Base-by-base conservation (phyloP, 1,140 invertebrate genomes). In the Drosophila pseudoananassae region DNA sequence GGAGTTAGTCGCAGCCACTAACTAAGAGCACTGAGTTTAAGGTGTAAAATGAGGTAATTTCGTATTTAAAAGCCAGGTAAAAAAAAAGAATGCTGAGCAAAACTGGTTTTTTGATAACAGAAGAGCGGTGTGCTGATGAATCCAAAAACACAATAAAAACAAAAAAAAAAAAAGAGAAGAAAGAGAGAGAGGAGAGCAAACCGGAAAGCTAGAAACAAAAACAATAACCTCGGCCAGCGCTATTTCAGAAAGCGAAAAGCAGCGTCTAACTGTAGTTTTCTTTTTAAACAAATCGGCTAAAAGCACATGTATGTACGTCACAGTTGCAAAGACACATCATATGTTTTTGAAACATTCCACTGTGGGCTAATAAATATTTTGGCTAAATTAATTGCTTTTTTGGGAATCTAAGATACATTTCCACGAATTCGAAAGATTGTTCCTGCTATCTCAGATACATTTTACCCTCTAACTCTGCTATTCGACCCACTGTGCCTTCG, bases 1-100 rank as follows among this genome's bases (percentile, higher is more conserved):
- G 33, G 38, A 31, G 25, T 69, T 69, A 69, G 65, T 49, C 31
- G 63, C 50, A 47, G 50, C 31, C 27, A 43, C 43, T 60, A 64
- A 74, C 54, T 33, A 17, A 43, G 70, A 81, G 27, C 77, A 69
- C 25, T 29, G 10, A 59, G 60, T 51, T 25, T 52, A 46, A 76
- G 47, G 83, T 88, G 83, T 87, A 69, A 87, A 87, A 88, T 87
- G 82, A 88, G 82, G 83, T 87, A 87, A 87, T 87, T 87, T 77
- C 10, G 51, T 76, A 82, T 78, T 68, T 65, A 71, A 85, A 71
- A 68, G 49, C 36, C 59, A 63, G 66, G 47, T 66, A 69, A 80
- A 61, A 50, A 60, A 65, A 45, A 77, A 77, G 53, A 46, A 40
- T 36, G 71, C 50, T 72, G 57, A 56, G 38, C 17, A 57, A 83